These are phyloP conservation scores for Anorthoa munda DNA, from an alignment of 2,888 invertebrate species.

Conservation along the genomic window DNA sequence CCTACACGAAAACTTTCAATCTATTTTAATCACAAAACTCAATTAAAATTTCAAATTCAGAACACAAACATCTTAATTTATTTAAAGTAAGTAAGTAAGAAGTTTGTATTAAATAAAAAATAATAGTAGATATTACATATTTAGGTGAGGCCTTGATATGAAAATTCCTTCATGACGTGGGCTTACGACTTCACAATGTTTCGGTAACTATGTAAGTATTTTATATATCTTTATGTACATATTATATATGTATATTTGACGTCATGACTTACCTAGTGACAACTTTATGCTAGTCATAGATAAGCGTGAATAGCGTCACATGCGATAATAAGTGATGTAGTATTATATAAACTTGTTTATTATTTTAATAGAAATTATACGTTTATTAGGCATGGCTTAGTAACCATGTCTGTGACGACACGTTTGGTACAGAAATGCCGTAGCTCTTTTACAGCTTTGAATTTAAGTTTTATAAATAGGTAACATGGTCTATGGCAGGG, in stretches of 20 bases:
- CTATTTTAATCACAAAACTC: conserved; percentile 28
- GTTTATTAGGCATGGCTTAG: background rate
- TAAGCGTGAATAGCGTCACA: conserved; percentile 6
- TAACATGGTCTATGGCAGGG: too few species aligned
- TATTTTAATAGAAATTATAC: background rate
- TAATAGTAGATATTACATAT: conserved; percentile 1
- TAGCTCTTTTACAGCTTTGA: too few species aligned
- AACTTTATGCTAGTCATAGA: background rate
- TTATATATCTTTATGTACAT: conserved; percentile 10
- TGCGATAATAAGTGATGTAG: background rate
- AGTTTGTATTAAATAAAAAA: conserved; percentile 10
- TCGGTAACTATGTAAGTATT: conserved; percentile 26
- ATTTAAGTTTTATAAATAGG: too few species aligned
- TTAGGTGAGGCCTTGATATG: conserved; percentile 11
- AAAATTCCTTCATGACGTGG: conserved; percentile 41
- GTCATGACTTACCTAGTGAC: conserved; percentile 28
- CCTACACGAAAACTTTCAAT: background rate
- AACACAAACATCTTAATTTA: conserved; percentile 18
- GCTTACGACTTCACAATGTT: conserved; percentile 36
- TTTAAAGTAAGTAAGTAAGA: conserved; percentile 8
- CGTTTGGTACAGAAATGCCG: too few species aligned
- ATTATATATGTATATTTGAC: conserved; percentile 32
- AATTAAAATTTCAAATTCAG: conserved; percentile 37
- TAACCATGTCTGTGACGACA: background rate
- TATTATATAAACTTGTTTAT: background rate